Base-by-base conservation (phyloP, 2,113 vertebrate genomes). In the Sebastes schlegelii region DNA sequence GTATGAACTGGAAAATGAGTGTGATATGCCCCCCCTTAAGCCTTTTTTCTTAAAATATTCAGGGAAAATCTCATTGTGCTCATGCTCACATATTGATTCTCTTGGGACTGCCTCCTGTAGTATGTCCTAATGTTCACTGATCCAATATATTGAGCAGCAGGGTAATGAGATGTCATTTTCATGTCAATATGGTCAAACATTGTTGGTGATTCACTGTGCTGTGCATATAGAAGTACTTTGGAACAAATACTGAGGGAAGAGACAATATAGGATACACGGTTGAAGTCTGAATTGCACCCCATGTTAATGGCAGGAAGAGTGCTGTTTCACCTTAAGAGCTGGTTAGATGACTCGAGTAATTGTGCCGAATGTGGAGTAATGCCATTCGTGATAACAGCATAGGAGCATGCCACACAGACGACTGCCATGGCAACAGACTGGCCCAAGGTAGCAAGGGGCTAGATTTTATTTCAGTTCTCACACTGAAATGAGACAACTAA, bases 361-460 rank as follows among this genome's bases (percentile, higher is more conserved):
- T 84, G 80, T 84, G 80, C 77, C 61, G 74, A 88, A 86, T 54
- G 45, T 81, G 69, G 74, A 82, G 80, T 88, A 87, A 92, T 91
- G 84, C 78, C 80, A 82, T 79, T 88, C 26, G 19, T 81, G 75
- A 86, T 73, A 86, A 83, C 73, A 70, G 84, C 87, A 88, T 12
- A 83, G 68, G 63, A 84, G 76, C 80, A 76, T 77, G 86, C 58
- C 52, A 89, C 84, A 79, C 71, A 88, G 90, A 89, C 26, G 78
- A 92, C 65, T 87, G 82, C 91, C 91, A 94, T 93, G 87, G 91
- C 91, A 94, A 93, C 93, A 84, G 90, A 80, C 89, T 63, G 73
- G 81, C 72, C 86, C 81, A 86, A 83, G 83, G 86, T 82, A 86
- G 74, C 73, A 72, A 84, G 78, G 67, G 80, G 76, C 63, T 66